These are phyloP conservation scores for Lycaena phlaeas DNA, from an alignment of 2,888 invertebrate species.

Conservation along the genomic window DNA sequence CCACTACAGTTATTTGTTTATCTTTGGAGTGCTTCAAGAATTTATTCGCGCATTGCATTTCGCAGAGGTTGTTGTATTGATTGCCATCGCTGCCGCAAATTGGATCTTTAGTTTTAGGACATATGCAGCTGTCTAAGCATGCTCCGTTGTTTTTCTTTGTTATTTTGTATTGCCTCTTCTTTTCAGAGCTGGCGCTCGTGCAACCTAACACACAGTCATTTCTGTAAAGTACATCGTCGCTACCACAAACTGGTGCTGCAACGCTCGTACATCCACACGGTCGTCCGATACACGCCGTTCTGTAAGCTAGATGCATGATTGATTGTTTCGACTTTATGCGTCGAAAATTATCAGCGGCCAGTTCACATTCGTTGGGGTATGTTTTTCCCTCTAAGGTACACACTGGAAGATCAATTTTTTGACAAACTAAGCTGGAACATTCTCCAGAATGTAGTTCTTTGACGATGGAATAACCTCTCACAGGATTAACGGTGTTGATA, in stretches of 20 bases:
- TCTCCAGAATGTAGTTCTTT: conserved; percentile 8
- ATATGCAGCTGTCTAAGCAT: conserved; percentile 17
- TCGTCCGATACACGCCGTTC: conserved; percentile 20
- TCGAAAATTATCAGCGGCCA: conserved; percentile 22
- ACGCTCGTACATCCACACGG: conserved; percentile 18
- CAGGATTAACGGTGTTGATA: conserved; percentile 12
- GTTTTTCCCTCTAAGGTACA: conserved; percentile 30
- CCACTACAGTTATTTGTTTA: conserved; percentile 10
- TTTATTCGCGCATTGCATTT: conserved; percentile 21
- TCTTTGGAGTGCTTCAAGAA: conserved; percentile 10
- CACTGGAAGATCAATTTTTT: conserved; percentile 23
- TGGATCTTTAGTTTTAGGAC: conserved; percentile 17
- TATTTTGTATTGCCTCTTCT: conserved; percentile 13
- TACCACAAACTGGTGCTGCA: conserved; percentile 23
- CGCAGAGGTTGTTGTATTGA: conserved; percentile 20
- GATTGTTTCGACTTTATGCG: conserved; percentile 15
- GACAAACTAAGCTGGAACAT: conserved; percentile 20
- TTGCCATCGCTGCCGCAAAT: conserved; percentile 22
- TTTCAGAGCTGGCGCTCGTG: conserved; percentile 15
- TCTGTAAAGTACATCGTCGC: conserved; percentile 23
- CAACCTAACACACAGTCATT: conserved; percentile 22
- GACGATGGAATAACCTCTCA: conserved; percentile 9
- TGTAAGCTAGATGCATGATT: conserved; percentile 21
- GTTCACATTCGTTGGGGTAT: conserved; percentile 23
- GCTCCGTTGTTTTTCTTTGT: conserved; percentile 19